These are phyloP conservation scores for Gila robusta DNA, from an alignment of 2,797 vertebrate genomes.

Conservation along the genomic window DNA sequence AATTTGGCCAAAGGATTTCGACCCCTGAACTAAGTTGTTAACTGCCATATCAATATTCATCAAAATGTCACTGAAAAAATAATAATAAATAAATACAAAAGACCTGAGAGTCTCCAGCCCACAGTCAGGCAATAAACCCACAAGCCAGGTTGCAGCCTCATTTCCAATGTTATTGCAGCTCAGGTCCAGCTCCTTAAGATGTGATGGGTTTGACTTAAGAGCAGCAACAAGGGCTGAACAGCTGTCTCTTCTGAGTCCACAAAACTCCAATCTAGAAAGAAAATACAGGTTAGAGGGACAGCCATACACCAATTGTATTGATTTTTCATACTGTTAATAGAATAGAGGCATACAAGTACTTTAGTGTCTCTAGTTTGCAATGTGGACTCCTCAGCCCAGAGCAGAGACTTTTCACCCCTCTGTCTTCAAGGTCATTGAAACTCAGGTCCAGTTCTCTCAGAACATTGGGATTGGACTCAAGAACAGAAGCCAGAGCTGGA, in stretches of 20 bases:
- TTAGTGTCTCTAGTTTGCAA: slow-evolving; percentile 48
- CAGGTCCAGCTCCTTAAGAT: slow-evolving; percentile 55
- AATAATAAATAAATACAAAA: background rate
- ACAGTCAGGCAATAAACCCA: slow-evolving; percentile 31
- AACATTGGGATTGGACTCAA: slow-evolving; percentile 25
- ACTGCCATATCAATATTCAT: background rate
- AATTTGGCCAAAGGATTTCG: background rate
- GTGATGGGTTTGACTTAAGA: slow-evolving; percentile 38
- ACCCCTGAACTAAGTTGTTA: background rate
- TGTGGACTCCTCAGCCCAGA: slow-evolving; percentile 25
- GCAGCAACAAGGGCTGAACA: slow-evolving; percentile 39
- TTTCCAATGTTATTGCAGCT: slow-evolving; percentile 52
- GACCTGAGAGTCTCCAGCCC: slow-evolving; percentile 52
- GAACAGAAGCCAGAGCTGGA: slow-evolving; percentile 15
- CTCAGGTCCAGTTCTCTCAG: slow-evolving; percentile 46
- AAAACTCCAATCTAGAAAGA: slow-evolving; percentile 38
- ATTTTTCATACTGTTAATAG: background rate
- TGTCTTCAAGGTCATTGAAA: slow-evolving; percentile 41
- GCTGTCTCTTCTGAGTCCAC: slow-evolving; percentile 26
- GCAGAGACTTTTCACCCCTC: slow-evolving; percentile 38
- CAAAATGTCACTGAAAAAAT: background rate
- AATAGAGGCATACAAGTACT: slow-evolving; percentile 7
- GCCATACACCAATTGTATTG: background rate
- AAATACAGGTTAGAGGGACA: background rate
- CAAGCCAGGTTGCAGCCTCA: slow-evolving; percentile 12